These are phyloP conservation scores for Meloidogyne floridensis DNA, from an alignment of 1,140 invertebrate genomes.

Conservation along the genomic window DNA sequence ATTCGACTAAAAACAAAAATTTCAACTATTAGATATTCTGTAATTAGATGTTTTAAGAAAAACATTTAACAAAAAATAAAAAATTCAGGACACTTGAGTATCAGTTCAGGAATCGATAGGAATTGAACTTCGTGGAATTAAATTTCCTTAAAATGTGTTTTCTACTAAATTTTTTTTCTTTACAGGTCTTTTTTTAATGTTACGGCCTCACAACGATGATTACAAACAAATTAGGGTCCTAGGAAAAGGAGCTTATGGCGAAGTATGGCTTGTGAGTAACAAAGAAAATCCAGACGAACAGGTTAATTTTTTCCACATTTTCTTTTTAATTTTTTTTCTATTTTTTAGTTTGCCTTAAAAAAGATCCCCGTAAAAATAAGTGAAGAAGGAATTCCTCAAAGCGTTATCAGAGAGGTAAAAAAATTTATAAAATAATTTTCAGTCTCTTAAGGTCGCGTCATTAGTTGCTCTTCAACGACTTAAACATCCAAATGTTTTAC, in stretches of 20 bases:
- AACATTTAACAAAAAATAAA: not conserved
- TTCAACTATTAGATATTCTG: not conserved
- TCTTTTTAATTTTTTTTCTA: not conserved
- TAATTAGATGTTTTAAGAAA: not conserved
- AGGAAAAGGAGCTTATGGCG: slow-evolving; percentile 33
- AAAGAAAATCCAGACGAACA: slow-evolving; percentile 25
- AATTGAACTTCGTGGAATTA: not conserved
- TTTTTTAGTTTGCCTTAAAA: slow-evolving; percentile 42
- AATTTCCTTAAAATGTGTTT: not conserved
- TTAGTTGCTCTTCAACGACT: slow-evolving; percentile 37
- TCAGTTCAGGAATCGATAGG: not conserved
- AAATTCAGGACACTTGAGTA: not conserved
- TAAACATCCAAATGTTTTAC: slow-evolving; percentile 42
- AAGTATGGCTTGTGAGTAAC: slow-evolving; percentile 36
- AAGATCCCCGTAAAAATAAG: slow-evolving; percentile 36
- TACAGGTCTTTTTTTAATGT: not conserved
- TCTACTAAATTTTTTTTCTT: not conserved
- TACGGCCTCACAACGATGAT: slow-evolving; percentile 10
- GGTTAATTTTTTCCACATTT: not conserved
- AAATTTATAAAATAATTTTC: not conserved
- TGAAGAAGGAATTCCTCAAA: slow-evolving; percentile 55
- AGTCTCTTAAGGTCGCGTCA: slow-evolving; percentile 29
- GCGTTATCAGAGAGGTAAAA: slow-evolving; percentile 37
- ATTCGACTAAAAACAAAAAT: not conserved
- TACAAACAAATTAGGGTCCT: slow-evolving; percentile 14